Evolutionary conservation across 2,888 invertebrate genomes (phyloP).

Genomic region (Bombyx huttoni): DNA sequence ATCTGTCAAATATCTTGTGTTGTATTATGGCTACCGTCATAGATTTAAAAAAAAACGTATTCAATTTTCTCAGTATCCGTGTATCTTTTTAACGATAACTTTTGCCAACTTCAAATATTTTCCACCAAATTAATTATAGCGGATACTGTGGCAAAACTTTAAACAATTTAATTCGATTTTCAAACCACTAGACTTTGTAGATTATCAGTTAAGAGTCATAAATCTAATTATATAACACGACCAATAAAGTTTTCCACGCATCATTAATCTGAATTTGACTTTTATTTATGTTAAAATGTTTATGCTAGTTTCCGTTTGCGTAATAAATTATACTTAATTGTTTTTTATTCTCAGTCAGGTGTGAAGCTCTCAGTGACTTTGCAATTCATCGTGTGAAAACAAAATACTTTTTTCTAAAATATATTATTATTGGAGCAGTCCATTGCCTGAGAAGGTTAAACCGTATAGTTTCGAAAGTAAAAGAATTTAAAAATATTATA

Average conservation of each 20-base stretch:
- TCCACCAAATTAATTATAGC: too few relatives aligned
- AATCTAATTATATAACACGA: slow-evolving; percentile 16
- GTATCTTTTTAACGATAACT: too few relatives aligned
- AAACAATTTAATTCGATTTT: too few relatives aligned
- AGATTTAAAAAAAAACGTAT: too few relatives aligned
- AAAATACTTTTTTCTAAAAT: not conserved
- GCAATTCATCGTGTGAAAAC: not conserved
- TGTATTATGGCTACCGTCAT: too few relatives aligned
- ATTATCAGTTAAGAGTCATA: slow-evolving; percentile 6
- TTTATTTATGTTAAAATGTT: slow-evolving; percentile 23
- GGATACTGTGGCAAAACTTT: too few relatives aligned
- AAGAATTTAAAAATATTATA: too few relatives aligned
- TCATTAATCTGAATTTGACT: slow-evolving; percentile 18
- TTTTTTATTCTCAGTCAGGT: slow-evolving; percentile 5
- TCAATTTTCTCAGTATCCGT: too few relatives aligned
- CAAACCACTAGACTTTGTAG: too few relatives aligned
- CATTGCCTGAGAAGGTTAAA: not conserved
- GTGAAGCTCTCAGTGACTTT: slow-evolving; percentile 3
- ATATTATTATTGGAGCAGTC: not conserved
- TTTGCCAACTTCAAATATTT: too few relatives aligned
- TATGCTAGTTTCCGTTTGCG: slow-evolving; percentile 12
- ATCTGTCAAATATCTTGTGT: too few relatives aligned
- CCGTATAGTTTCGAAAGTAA: too few relatives aligned
- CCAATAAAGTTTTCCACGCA: slow-evolving; percentile 20
- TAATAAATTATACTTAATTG: slow-evolving; percentile 9